Evolutionary conservation across 2,888 invertebrate species (phyloP), one percentile per base, ranked within the genome.

Genomic region (Xestia rhomboidea): DNA sequence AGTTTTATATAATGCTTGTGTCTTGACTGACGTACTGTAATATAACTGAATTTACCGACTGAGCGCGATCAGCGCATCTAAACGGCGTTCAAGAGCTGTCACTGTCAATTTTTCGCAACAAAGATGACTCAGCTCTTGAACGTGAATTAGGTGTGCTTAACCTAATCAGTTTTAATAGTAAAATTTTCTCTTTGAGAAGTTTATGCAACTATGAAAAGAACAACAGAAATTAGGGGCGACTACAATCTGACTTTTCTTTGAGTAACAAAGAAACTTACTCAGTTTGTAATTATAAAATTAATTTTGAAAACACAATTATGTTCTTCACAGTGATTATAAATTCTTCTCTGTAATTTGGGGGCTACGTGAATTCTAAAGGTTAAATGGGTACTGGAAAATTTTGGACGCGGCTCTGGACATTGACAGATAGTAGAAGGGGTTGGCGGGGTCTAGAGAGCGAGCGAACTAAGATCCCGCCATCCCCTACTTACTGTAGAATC

Each of bases 231-330:
- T 68, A 54, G 13, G 2, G 10, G 30, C 6, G 21, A 46, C 2
- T 62, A 30, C 38, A 81, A 51, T 62, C 34, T 62, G 66, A 81
- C 3, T 44, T 73, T 81, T 67, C 81, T 79, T 81, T 79, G 67
- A 74, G 4, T 21, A 15, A 67, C 49, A 74, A 74, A 79, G 66
- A 74, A 75, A 74, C 8, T 2, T 44, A 27, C n/a, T 62, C 66
- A 74, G 60, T 81, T 62, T 44, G 44, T 62, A 67, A 79, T 81
- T 44, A 79, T 67, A 81, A 81, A 13, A 60, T 4, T 74, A 62
- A 79, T 67, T 66, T 34, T 0, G 10, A 44, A 66, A 51, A 74
- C 51, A 13, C 38, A 51, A 81, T 74, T 79, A 67, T 44, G n/a
- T 66, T 81, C 49, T 41, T 51, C 27, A 18, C 21, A 57, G 30